phyloP scores from a whole-genome alignment of 2,797 vertebrate species.

The Etheostoma perlongum region DNA sequence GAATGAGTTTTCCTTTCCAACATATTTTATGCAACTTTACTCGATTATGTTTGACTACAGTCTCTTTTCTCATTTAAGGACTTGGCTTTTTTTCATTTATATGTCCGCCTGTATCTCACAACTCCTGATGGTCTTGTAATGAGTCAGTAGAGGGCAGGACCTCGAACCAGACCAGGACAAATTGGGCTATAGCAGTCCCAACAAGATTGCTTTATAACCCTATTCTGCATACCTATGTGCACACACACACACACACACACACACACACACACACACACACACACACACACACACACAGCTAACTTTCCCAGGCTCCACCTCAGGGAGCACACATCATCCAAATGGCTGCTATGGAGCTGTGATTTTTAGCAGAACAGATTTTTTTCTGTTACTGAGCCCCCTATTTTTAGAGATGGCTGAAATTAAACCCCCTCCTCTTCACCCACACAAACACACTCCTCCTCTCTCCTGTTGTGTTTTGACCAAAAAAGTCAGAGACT shows the following conservation, averaged over 20 bases:
- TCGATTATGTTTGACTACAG: slow-evolving; percentile 23
- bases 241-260: slow-evolving; percentile 18
- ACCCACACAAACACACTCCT: slow-evolving; percentile 3
- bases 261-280: slow-evolving; percentile 31
- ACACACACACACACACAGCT: slow-evolving; percentile 31
- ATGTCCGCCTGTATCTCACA: slow-evolving; percentile 41
- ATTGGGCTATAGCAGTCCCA: not conserved
- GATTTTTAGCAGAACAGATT: slow-evolving; percentile 80
- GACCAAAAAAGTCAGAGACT: slow-evolving; percentile 83
- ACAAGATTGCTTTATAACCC: no score
- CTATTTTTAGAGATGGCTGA: slow-evolving; percentile 82
- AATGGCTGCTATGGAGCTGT: slow-evolving; percentile 76
- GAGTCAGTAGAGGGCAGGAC: slow-evolving; percentile 53
- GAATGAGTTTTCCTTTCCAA: slow-evolving; percentile 41
- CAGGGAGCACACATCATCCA: slow-evolving; percentile 74
- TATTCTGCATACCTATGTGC: no score
- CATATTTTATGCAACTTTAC: slow-evolving; percentile 52
- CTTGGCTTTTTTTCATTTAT: not conserved
- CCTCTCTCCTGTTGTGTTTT: slow-evolving; percentile 71
- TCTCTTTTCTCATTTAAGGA: slow-evolving; percentile 37
- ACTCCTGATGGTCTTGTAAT: slow-evolving; percentile 35
- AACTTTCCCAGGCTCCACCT: slow-evolving; percentile 83
- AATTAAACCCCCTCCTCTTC: slow-evolving; percentile 71
- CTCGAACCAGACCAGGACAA: slow-evolving; percentile 18
- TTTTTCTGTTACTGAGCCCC: slow-evolving; percentile 52